Evolutionary conservation across 2,888 invertebrate genomes (phyloP).

Genomic region (Drosophila antonietae): DNA sequence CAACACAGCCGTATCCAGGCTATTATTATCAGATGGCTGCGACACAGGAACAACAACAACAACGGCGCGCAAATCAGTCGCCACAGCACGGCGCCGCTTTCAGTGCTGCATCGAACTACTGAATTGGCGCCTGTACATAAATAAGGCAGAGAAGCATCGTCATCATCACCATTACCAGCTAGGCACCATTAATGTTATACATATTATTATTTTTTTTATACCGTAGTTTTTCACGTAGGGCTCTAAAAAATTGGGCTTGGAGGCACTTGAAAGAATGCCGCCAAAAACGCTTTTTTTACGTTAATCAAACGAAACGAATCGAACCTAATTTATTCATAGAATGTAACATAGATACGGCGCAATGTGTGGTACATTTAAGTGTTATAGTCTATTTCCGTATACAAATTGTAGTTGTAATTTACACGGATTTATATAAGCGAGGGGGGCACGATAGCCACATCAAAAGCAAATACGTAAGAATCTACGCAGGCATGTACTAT

Average conservation of each 20-base stretch:
- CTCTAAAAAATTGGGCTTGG: slow-evolving; percentile 44
- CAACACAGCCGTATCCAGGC: slow-evolving; percentile 50
- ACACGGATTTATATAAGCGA: slow-evolving; percentile 62
- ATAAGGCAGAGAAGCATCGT: slow-evolving; percentile 35
- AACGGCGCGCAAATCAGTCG: slow-evolving; percentile 30
- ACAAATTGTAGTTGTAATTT: slow-evolving; percentile 64
- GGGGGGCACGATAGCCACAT: slow-evolving; percentile 30
- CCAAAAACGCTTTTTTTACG: slow-evolving; percentile 64
- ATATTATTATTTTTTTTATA: slow-evolving; percentile 49
- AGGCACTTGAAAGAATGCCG: slow-evolving; percentile 25
- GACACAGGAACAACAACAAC: slow-evolving; percentile 32
- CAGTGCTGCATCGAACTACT: slow-evolving; percentile 51
- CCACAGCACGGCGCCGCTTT: slow-evolving; percentile 38
- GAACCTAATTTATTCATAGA: slow-evolving; percentile 72
- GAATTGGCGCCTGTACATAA: slow-evolving; percentile 52
- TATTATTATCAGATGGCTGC: slow-evolving; percentile 58
- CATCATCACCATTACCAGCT: slow-evolving; percentile 60
- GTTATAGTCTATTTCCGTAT: slow-evolving; percentile 74
- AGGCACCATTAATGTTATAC: slow-evolving; percentile 59
- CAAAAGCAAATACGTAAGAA: slow-evolving; percentile 68
- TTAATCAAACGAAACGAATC: slow-evolving; percentile 64
- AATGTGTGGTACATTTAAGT: slow-evolving; percentile 66
- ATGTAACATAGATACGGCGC: slow-evolving; percentile 66
- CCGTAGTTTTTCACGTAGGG: slow-evolving; percentile 46
- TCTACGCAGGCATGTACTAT: slow-evolving; percentile 60